A percentile compares a stretch with the other conserved stretches of the same genome.
Conservation (phyloP, 2,797 vertebrate species). For the Erithacus rubecula region DNA sequence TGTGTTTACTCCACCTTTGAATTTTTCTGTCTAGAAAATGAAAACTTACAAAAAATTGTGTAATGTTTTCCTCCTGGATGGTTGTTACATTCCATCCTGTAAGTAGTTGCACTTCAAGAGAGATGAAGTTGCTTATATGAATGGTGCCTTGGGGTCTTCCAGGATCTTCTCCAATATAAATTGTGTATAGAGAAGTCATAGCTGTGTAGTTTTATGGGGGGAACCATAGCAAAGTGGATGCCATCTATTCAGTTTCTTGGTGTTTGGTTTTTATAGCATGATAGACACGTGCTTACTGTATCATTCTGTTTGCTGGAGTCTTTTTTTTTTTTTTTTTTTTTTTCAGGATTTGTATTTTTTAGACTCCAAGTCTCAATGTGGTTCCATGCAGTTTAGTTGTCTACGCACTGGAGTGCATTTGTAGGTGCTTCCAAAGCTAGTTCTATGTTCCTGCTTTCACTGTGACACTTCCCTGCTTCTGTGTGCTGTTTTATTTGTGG, state of each 20-base stretch:
- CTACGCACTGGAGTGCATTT: neutral
- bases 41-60: neutral
- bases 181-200: neutral
- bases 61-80: neutral
- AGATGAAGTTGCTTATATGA: conserved; percentile 14
- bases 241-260: neutral
- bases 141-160: neutral
- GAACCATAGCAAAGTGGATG: neutral
- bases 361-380: neutral
- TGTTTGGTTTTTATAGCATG: neutral
- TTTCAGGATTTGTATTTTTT: neutral
- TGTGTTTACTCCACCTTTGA: neutral
- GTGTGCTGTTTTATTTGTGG: neutral
- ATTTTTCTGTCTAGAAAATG: neutral
- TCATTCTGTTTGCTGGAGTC: neutral
- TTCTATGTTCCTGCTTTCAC: neutral
- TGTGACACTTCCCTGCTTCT: neutral
- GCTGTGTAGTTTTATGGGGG: neutral
- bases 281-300: neutral
- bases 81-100: neutral
- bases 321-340: fast-evolving
- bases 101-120: neutral
- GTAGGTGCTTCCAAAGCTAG: neutral
- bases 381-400: neutral
- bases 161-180: conserved; percentile 32